Base-by-base conservation (phyloP, 2,888 invertebrate species). In the Thymelicus acteon region DNA sequence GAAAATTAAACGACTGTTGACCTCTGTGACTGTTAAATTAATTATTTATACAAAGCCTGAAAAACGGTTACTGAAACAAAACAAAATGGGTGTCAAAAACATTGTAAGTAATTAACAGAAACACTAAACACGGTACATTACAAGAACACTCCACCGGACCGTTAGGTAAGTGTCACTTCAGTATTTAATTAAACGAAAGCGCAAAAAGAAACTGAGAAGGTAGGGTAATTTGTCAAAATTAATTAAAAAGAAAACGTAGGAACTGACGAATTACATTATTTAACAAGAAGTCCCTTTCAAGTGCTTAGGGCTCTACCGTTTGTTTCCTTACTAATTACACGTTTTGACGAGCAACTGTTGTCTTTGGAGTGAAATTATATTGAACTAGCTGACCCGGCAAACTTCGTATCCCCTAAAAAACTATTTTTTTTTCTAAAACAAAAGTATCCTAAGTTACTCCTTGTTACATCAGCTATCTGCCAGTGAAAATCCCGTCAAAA, bases 191-290 rank as follows among this genome's bases (percentile, higher is more conserved):
- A 93, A 93, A 91, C 80, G 85, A 85, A 88, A 87, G 84, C 85
- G 89, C 24, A 76, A 88, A 89, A 87, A 85, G 87, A 88, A 91
- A 89, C 88, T 87, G 89, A 91, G 90, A 86, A 88, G 88, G 87
- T 88, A 84, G 86, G 91, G 90, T 91, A 91, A 92, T 93, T 93
- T 92, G 92, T 93, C 93, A 93, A 93, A 93, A 91, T 93, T 93
- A 93, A 93, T 93, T 93, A 93, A 93, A 92, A 92, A 91, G 88
- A 90, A 91, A 89, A 89, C 88, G 86, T 82, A 85, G 80, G 80
- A 82, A 84, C 84, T 85, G 81, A 86, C 84, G 86, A 89, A 89
- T 86, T 87, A 88, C 83, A 79, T 82, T 82, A 86, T 82, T 87
- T 85, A 86, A 89, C 86, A 85, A 88, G 86, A 86, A 83, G 85